Conservation (phyloP, 2,888 invertebrate species). For the Tipula lateralis region DNA sequence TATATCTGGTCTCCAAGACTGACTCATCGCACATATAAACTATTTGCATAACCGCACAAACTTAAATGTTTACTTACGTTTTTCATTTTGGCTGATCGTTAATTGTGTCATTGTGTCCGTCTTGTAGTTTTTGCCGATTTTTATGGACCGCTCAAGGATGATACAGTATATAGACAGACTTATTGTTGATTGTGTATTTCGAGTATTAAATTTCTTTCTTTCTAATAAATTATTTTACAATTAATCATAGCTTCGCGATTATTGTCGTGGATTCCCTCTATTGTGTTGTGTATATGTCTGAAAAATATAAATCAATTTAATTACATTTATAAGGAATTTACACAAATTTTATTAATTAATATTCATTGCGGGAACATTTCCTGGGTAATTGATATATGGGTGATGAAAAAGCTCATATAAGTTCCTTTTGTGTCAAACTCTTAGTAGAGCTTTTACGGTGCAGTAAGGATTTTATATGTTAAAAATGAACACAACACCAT, state of each 20-base stretch:
- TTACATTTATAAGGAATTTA: not conserved
- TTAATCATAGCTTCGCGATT: not conserved
- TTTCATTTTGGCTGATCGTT: not conserved
- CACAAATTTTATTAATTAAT: not conserved
- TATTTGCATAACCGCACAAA: not conserved
- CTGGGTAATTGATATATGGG: not conserved
- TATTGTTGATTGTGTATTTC: not conserved
- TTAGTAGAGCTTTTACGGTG: too few species aligned
- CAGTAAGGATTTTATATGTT: too few species aligned
- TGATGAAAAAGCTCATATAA: too few species aligned
- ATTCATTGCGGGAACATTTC: not conserved
- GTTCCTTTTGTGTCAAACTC: too few species aligned
- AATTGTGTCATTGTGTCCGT: not conserved
- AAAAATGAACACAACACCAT: too few species aligned
- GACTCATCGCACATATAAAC: not conserved
- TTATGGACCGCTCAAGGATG: not conserved
- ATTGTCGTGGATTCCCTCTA: not conserved
- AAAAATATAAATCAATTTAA: not conserved
- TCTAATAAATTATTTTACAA: not conserved
- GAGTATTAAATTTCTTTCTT: not conserved
- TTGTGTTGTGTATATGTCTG: not conserved
- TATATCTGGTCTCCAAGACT: not conserved
- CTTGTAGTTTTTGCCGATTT: not conserved
- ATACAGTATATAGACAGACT: not conserved
- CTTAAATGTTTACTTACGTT: not conserved